phyloP scores from a whole-genome alignment of 2,113 vertebrate species.

The Polypterus bichir region DNA sequence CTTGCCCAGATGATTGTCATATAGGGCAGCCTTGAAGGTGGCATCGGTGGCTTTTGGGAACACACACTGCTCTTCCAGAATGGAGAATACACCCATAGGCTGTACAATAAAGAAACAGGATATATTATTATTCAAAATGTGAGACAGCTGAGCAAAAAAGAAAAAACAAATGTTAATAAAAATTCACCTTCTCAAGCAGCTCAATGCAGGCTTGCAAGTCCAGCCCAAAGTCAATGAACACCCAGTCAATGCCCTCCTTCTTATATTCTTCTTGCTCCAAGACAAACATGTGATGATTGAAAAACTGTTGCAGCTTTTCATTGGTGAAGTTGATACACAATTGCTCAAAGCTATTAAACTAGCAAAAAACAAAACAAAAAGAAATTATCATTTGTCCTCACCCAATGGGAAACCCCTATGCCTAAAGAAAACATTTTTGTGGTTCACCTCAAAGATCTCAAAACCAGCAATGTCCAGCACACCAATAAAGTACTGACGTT shows the following conservation, averaged over 20 bases:
- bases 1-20: slow-evolving; percentile 25
- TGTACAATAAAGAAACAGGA: slow-evolving; percentile 7
- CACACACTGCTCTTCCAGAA: slow-evolving; percentile 34
- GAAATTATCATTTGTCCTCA: neutral
- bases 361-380: neutral
- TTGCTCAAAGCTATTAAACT: slow-evolving; percentile 40
- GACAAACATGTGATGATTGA: too few species aligned
- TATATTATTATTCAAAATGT: too few species aligned
- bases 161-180: neutral
- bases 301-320: slow-evolving; percentile 3
- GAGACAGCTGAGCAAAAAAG: too few species aligned
- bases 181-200: too few species aligned
- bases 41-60: slow-evolving; percentile 28
- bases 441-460: slow-evolving; percentile 34
- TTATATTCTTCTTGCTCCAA: too few species aligned
- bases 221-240: slow-evolving; percentile 37
- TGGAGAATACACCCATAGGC: slow-evolving; percentile 41
- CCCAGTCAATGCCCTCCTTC: slow-evolving; percentile 26
- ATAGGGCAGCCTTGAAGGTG: slow-evolving; percentile 26
- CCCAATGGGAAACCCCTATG: neutral
- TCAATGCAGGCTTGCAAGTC: slow-evolving; percentile 35
- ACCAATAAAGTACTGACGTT: slow-evolving; percentile 33
- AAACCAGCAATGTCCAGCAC: slow-evolving; percentile 8
- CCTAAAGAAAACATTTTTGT: neutral
- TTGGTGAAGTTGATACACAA: slow-evolving; percentile 40